Conservation (phyloP, 2,888 invertebrate genomes). For the Siphlonurus alternatus region DNA sequence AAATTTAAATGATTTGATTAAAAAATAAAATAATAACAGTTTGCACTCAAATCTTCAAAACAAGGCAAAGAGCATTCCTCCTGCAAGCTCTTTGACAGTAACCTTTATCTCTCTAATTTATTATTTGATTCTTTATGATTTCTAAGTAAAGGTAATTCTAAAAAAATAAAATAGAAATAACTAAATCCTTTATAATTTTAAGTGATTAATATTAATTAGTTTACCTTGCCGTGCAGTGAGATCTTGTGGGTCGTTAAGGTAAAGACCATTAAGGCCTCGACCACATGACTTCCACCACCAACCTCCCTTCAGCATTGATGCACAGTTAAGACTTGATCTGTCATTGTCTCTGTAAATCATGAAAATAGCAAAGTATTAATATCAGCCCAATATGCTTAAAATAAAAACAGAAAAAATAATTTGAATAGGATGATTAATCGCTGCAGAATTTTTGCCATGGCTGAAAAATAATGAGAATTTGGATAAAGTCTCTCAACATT, state of each 20-base stretch:
- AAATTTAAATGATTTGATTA: too few relatives aligned
- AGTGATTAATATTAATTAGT: not conserved
- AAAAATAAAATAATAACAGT: too few relatives aligned
- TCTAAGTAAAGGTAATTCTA: not conserved
- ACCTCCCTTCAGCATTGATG: slow-evolving; percentile 84
- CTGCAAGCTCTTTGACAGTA: too few relatives aligned
- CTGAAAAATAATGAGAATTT: not conserved
- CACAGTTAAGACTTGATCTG: slow-evolving; percentile 76
- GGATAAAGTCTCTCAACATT: too few relatives aligned
- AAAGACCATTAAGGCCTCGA: slow-evolving; percentile 73
- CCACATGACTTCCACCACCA: slow-evolving; percentile 96
- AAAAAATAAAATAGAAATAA: not conserved
- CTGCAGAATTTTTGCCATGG: too few relatives aligned
- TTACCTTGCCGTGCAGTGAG: slow-evolving; percentile 78
- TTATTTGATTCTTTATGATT: too few relatives aligned
- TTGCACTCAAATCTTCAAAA: too few relatives aligned
- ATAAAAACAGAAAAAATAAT: not conserved
- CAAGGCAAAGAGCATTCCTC: too few relatives aligned
- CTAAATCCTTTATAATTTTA: not conserved
- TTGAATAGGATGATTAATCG: not conserved
- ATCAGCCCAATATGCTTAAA: too few relatives aligned
- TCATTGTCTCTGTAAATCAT: slow-evolving; percentile 62
- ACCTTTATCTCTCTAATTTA: too few relatives aligned
- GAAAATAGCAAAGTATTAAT: not conserved
- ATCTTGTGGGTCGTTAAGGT: slow-evolving; percentile 78